Base-by-base conservation (phyloP, 2,797 vertebrate genomes). In the Echeneis naucrates region DNA sequence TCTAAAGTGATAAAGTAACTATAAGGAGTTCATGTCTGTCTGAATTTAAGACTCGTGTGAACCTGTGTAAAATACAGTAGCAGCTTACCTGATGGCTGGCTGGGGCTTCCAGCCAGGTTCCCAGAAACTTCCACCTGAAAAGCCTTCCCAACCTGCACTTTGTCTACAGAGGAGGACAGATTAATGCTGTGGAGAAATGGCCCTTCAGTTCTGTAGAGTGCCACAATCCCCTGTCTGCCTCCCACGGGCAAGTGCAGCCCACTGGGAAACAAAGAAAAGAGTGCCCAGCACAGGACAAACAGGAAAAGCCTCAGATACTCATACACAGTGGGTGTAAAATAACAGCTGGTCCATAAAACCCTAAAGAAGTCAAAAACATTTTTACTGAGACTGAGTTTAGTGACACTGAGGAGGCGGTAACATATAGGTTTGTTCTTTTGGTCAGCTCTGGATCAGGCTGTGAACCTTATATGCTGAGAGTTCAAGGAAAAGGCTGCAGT, bases 81-180 rank as follows among this genome's bases (percentile, higher is more conserved):
- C 19, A 64, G 62, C 86, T 88, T 78, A 94, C 94, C 92, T 89
- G 83, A 73, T 16, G 72, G 61, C 53, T 86, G 84, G 35, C 21
- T 14, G 16, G 76, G 78, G 30, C 56, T 9, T 68, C 75, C 78
- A 59, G 85, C 80, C 68, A 92, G 77, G 61, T 80, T 88, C 67
- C 89, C 89, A 81, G 83, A 90, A 27, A 92, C 75, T 21, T 87
- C 63, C 32, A 84, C 45, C 8, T 74, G 77, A 71, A 92, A 88
- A 51, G 35, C 70, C 35, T 66, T 80, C 48, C 82, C 87, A 74
- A 68, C 53, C 35, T 86, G 77, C 33, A 80, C 65, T 61, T 60
- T 82, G 47, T 84, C 72, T 47, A 81, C 62, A 53, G 78, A 72
- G 7, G 69, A n/a, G 35, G 75, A 83, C 45, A 88, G 52, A 33